Conservation (phyloP, 2,888 invertebrate species). For the Orthosia gracilis region DNA sequence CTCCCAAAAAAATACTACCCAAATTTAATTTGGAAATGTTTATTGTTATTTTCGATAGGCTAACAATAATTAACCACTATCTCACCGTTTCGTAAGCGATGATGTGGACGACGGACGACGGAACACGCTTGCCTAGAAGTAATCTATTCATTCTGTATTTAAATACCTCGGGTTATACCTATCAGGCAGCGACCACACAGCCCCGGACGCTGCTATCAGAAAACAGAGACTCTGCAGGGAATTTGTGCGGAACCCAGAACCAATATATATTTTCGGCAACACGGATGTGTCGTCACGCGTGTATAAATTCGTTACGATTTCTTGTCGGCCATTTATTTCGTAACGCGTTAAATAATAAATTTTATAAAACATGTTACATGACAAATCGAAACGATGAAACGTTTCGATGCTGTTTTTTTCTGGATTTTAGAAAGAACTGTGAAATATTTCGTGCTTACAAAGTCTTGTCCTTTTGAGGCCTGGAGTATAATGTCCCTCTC, state of each 20-base stretch:
- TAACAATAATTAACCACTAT: too few relatives aligned
- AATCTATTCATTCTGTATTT: background rate
- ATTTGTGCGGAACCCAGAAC: slow-evolving; percentile 40
- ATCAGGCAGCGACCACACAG: too few relatives aligned
- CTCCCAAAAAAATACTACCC: too few relatives aligned
- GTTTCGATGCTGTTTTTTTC: slow-evolving; percentile 40
- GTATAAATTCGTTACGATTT: slow-evolving; percentile 79
- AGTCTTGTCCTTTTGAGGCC: too few relatives aligned
- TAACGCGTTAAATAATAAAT: slow-evolving; percentile 71
- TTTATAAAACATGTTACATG: slow-evolving; percentile 49
- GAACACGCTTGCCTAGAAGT: background rate
- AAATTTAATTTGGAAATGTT: too few relatives aligned
- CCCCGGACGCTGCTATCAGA: background rate
- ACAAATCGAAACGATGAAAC: slow-evolving; percentile 54
- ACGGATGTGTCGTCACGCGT: slow-evolving; percentile 76
- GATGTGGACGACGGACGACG: too few relatives aligned
- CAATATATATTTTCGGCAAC: slow-evolving; percentile 60
- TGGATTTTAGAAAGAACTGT: background rate
- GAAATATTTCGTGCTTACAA: background rate
- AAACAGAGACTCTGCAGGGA: background rate
- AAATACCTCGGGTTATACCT: too few relatives aligned
- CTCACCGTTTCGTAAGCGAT: too few relatives aligned
- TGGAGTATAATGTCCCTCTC: too few relatives aligned
- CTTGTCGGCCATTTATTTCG: slow-evolving; percentile 73
- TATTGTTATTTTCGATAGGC: too few relatives aligned